Percentiles rank a stretch among this genome's conserved stretches.
Evolutionary conservation across 2,797 vertebrate species (phyloP).

Genomic region (Bradypus variegatus): DNA sequence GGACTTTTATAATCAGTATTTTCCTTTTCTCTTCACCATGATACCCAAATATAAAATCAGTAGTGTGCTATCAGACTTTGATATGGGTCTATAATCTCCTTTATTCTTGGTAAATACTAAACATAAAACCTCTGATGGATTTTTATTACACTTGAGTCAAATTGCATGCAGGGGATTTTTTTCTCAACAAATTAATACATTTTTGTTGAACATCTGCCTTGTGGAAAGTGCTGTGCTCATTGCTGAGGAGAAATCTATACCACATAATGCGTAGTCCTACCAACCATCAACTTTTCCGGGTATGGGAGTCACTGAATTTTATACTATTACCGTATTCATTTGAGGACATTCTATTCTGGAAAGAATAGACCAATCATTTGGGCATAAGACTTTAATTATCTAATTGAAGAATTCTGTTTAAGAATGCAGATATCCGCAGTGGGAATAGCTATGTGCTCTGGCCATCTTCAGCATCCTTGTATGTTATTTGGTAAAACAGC

Average conservation of each 20-base stretch:
- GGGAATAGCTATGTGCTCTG: neutral
- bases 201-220: neutral
- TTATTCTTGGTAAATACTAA: neutral
- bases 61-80: neutral
- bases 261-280: fast-evolving
- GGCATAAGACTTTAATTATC: neutral
- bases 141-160: neutral
- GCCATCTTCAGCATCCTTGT: neutral
- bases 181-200: neutral
- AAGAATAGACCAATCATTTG: neutral
- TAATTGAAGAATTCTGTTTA: neutral
- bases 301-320: neutral
- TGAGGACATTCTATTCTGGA: neutral
- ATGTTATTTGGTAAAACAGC: neutral
- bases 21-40: neutral
- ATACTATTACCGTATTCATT: neutral
- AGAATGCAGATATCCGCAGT: neutral
- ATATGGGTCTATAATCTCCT: neutral
- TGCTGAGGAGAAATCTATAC: neutral
- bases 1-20: neutral
- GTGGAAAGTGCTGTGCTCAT: neutral
- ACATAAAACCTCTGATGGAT: neutral
- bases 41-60: neutral
- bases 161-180: neutral
- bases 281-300: neutral